Conservation (phyloP, 2,888 invertebrate genomes). For the Phalera bucephala region DNA sequence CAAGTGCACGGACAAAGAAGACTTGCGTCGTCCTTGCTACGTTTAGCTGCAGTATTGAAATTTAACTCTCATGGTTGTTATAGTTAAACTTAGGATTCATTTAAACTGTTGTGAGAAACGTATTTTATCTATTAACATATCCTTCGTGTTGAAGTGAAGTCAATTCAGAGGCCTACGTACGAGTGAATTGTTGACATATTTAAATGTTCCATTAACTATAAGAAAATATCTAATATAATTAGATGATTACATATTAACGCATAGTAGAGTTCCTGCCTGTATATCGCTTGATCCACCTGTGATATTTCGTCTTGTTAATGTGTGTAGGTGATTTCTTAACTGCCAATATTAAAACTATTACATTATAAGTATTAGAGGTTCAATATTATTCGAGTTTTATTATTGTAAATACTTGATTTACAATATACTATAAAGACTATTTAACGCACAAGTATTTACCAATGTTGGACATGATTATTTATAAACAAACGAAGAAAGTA, state of each 20-base stretch:
- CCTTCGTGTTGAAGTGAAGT: slow-evolving; percentile 61
- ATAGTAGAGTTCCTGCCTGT: slow-evolving; percentile 81
- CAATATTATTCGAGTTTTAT: slow-evolving; percentile 38
- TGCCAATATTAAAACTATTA: slow-evolving; percentile 55
- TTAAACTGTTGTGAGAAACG: slow-evolving; percentile 51
- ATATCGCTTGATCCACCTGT: slow-evolving; percentile 76
- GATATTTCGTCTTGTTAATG: slow-evolving; percentile 68
- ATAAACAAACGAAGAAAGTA: slow-evolving; percentile 19
- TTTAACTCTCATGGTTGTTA: slow-evolving; percentile 54
- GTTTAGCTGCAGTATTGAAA: slow-evolving; percentile 52
- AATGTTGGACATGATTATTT: slow-evolving; percentile 19
- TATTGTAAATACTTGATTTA: slow-evolving; percentile 32
- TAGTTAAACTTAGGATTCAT: slow-evolving; percentile 42
- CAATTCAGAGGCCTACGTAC: slow-evolving; percentile 67
- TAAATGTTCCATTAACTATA: slow-evolving; percentile 41
- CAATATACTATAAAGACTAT: slow-evolving; percentile 12
- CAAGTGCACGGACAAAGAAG: slow-evolving; percentile 82
- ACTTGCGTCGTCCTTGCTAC: slow-evolving; percentile 56
- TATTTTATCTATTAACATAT: slow-evolving; percentile 59
- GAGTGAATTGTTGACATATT: slow-evolving; percentile 57
- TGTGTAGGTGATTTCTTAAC: slow-evolving; percentile 50
- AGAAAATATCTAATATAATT: slow-evolving; percentile 39
- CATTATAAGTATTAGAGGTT: slow-evolving; percentile 53
- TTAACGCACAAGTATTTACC: slow-evolving; percentile 35
- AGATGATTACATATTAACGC: slow-evolving; percentile 45